phyloP scores from a whole-genome alignment of 2,113 vertebrate species.

The Barbus barbus region DNA sequence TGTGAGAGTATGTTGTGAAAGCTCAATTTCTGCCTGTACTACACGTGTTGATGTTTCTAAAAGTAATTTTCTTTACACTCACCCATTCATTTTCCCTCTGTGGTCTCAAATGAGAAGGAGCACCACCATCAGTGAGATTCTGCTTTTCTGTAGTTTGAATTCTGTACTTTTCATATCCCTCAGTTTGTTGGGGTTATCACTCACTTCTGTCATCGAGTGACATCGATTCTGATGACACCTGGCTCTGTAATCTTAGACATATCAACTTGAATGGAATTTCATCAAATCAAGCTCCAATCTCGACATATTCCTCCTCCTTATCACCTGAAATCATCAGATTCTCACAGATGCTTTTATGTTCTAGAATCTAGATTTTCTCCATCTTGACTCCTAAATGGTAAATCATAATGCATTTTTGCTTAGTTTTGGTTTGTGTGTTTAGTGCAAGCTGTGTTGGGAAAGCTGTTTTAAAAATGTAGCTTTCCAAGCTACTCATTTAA shows the following conservation, averaged over 20 bases:
- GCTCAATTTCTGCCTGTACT: neutral
- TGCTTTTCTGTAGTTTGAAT: neutral
- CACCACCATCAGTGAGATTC: neutral
- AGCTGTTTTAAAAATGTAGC: too few relatives aligned
- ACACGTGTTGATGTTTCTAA: neutral
- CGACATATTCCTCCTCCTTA: neutral
- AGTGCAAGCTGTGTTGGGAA: too few relatives aligned
- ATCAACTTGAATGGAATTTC: neutral
- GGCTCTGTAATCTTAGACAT: neutral
- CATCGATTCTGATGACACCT: neutral
- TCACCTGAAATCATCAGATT: neutral
- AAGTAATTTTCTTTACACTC: neutral
- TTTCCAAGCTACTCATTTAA: too few relatives aligned
- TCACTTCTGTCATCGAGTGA: neutral
- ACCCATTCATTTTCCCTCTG: neutral
- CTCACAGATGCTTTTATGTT: neutral
- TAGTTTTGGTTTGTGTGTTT: too few relatives aligned
- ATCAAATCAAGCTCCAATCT: neutral
- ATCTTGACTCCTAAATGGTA: too few relatives aligned
- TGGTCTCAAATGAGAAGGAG: neutral
- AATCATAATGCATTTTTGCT: too few relatives aligned
- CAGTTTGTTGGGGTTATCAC: neutral
- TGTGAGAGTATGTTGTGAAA: neutral
- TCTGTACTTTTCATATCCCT: neutral
- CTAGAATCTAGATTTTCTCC: too few relatives aligned